Percentiles rank a stretch among this genome's conserved stretches.
These are phyloP conservation scores for Charadrius vociferus DNA, from an alignment of 2,113 vertebrate genomes.

Conservation along the genomic window DNA sequence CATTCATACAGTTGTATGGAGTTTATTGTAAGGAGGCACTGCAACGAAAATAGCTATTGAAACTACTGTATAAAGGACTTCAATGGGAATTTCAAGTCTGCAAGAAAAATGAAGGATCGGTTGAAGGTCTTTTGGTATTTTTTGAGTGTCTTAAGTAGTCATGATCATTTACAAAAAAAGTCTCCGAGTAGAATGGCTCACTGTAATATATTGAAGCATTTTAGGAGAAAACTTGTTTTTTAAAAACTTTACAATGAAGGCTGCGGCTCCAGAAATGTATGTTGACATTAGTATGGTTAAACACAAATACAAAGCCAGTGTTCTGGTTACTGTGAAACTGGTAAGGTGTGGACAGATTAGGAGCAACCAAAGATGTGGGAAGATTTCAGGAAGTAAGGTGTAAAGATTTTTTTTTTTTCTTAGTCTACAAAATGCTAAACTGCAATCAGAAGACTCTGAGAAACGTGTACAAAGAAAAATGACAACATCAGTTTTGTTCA, in stretches of 20 bases:
- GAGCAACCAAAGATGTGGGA: neutral
- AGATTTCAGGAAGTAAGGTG: neutral
- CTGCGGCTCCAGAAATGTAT: neutral
- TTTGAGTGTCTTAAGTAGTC: neutral
- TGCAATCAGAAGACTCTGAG: neutral
- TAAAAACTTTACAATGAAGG: neutral
- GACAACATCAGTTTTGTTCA: neutral
- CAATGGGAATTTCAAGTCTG: constrained; percentile 3
- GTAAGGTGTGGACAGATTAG: neutral
- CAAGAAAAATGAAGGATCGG: constrained; percentile 7
- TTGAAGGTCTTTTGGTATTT: constrained; percentile 8
- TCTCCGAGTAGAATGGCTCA: neutral
- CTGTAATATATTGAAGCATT: neutral
- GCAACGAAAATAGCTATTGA: constrained; percentile 50
- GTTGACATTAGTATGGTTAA: neutral
- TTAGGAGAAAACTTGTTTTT: neutral
- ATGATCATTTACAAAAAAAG: neutral
- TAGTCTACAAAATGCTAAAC: neutral
- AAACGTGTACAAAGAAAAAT: neutral
- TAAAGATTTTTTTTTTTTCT: neutral
- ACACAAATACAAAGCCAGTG: neutral
- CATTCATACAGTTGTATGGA: constrained; percentile 33
- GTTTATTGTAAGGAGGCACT: constrained; percentile 33
- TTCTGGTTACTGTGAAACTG: neutral
- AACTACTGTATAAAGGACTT: constrained; percentile 22